A percentile compares a stretch with the other conserved stretches of the same genome.
Conservation (phyloP, 30 jellyfish, hydroid and myxozoan genomes). For the Sanderia malayensis region DNA sequence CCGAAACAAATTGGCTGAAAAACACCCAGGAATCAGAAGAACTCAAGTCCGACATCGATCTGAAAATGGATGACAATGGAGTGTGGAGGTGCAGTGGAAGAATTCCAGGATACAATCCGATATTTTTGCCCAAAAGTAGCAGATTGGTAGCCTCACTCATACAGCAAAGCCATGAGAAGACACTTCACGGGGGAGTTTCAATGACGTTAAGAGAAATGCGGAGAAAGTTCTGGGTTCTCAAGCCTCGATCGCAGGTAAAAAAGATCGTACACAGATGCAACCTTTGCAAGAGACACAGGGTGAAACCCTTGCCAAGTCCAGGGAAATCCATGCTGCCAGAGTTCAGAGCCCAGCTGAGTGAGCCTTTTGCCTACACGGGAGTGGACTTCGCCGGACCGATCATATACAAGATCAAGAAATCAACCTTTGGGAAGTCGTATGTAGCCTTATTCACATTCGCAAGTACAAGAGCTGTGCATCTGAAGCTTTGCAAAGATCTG, state of each 20-base stretch:
- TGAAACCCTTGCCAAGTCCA: slow-evolving; percentile 51
- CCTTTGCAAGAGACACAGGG: slow-evolving; percentile 48
- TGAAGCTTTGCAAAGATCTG: slow-evolving; percentile 49
- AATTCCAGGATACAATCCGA: slow-evolving; percentile 57
- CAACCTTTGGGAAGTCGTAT: slow-evolving; percentile 34
- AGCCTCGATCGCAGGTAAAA: slow-evolving; percentile 43
- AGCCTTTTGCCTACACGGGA: slow-evolving; percentile 36
- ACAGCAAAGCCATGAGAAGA: slow-evolving; percentile 38
- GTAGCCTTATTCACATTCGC: slow-evolving; percentile 52
- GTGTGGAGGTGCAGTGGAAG: slow-evolving; percentile 57
- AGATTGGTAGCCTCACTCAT: slow-evolving; percentile 46
- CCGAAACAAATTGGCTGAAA: slow-evolving; percentile 41
- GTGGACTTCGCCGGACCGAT: slow-evolving; percentile 61
- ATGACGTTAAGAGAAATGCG: slow-evolving; percentile 50
- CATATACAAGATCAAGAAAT: slow-evolving; percentile 26
- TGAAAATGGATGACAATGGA: slow-evolving; percentile 34
- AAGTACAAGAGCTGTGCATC: slow-evolving; percentile 52
- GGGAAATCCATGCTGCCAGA: slow-evolving; percentile 49
- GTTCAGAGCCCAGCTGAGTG: slow-evolving; percentile 56
- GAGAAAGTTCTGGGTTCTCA: slow-evolving; percentile 41
- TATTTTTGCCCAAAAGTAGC: slow-evolving; percentile 53
- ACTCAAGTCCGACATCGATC: slow-evolving; percentile 23
- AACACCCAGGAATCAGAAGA: slow-evolving; percentile 47
- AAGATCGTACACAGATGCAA: slow-evolving; percentile 32
- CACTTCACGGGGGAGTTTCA: slow-evolving; percentile 64